Conservation (phyloP, 2,888 invertebrate species). For the Thyatira batis region DNA sequence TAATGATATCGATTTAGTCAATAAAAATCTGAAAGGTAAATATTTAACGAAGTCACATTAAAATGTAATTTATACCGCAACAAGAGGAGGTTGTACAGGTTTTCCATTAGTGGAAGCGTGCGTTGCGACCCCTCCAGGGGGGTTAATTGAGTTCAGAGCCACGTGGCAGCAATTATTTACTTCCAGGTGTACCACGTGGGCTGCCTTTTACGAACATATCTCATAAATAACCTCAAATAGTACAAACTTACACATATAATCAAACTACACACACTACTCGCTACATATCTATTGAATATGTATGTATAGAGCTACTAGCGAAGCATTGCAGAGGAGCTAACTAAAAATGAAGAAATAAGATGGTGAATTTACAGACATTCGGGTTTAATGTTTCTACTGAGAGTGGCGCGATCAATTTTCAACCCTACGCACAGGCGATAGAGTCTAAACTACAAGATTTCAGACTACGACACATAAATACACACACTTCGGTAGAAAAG, state of each 20-base stretch:
- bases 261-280: constrained; percentile 13
- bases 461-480: constrained; percentile 47
- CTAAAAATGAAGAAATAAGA: constrained; percentile 80
- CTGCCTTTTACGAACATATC: constrained; percentile 23
- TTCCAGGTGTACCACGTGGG: constrained; percentile 70
- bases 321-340: constrained; percentile 75
- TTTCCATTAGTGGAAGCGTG: constrained; percentile 56
- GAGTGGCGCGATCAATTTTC: constrained; percentile 34
- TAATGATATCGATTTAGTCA: constrained; percentile 1
- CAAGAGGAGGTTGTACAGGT: constrained; percentile 38
- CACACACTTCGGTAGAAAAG: constrained; percentile 45
- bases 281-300: constrained; percentile 21
- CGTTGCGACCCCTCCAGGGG: constrained; percentile 55
- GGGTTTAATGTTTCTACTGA: constrained; percentile 66
- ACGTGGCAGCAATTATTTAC: constrained; percentile 81
- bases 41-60: constrained; percentile 28
- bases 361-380: constrained; percentile 77
- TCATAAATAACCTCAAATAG: constrained; percentile 2
- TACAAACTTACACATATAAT: constrained; percentile 20
- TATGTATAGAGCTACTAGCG: constrained; percentile 53
- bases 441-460: constrained; percentile 44
- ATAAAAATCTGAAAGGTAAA: constrained; percentile 32
- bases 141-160: constrained; percentile 69
- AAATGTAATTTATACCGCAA: not conserved
- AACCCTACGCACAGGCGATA: constrained; percentile 47